Percentiles rank a stretch among this genome's conserved stretches.
phyloP scores from a whole-genome alignment of 2,888 invertebrate genomes.

The Hemithea aestivaria region DNA sequence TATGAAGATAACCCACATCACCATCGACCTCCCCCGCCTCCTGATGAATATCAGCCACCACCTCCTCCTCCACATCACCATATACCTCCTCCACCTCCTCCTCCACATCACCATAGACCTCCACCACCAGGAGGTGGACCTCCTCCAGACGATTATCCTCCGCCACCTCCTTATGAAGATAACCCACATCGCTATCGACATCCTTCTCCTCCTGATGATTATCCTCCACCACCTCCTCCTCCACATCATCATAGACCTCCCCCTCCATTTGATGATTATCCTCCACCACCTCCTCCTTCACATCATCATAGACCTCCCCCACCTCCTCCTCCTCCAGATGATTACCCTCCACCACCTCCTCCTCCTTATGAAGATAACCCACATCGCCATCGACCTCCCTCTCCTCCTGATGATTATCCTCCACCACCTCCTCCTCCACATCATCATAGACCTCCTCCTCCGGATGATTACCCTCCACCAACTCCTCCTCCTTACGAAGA shows the following conservation, averaged over 20 bases:
- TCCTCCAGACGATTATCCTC: no score
- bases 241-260: no score
- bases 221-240: no score
- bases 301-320: no score
- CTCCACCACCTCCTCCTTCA: no score
- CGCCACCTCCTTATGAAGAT: no score
- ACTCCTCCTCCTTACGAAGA: background rate
- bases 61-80: conserved; percentile 12
- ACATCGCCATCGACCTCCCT: conserved; percentile 18
- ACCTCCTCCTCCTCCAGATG: no score
- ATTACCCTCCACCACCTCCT: conserved; percentile 15
- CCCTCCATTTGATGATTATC: no score
- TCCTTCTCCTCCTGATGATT: no score
- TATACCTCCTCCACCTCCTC: conserved; percentile 7
- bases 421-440: no score
- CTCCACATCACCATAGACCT: background rate
- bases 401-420: conserved; percentile 17
- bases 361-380: conserved; percentile 10
- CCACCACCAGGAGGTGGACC: conserved; percentile 4
- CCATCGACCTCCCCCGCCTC: conserved; percentile 21
- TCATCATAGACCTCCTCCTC: conserved; percentile 10
- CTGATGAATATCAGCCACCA: conserved; percentile 11
- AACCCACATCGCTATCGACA: no score
- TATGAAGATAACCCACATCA: conserved; percentile 12
- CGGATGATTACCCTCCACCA: no score